phyloP scores from a whole-genome alignment of 1,140 invertebrate genomes.

The Oedothorax gibbosus region DNA sequence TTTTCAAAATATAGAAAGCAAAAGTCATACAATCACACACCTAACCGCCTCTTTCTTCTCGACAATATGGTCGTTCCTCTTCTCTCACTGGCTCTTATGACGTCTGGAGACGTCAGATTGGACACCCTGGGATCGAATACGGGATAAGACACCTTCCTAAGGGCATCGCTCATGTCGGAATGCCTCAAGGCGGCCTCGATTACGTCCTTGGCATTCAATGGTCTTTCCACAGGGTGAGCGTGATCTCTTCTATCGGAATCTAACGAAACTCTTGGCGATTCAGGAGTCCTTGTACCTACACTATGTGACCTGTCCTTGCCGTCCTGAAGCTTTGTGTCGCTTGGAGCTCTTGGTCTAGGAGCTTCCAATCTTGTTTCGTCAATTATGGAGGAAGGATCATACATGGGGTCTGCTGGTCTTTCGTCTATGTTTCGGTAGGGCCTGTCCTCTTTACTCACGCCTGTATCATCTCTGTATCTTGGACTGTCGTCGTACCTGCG shows the following conservation, averaged over 20 bases:
- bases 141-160: slow-evolving; percentile 37
- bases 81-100: slow-evolving; percentile 36
- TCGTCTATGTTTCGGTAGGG: not conserved
- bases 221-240: not conserved
- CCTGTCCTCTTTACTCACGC: slow-evolving; percentile 7
- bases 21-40: too few species aligned
- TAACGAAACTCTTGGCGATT: not conserved
- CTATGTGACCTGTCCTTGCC: not conserved
- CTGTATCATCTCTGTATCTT: not conserved
- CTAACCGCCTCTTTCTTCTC: not conserved
- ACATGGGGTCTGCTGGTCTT: not conserved
- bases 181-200: slow-evolving; percentile 34
- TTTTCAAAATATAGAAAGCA: too few species aligned
- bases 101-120: slow-evolving; percentile 44
- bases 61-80: slow-evolving; percentile 42
- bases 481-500: not conserved
- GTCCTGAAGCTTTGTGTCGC: not conserved
- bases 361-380: too few species aligned
- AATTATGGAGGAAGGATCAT: not conserved
- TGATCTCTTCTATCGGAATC: not conserved
- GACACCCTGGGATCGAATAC: slow-evolving; percentile 27
- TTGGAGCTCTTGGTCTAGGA: not conserved
- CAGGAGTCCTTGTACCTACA: not conserved
- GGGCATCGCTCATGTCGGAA: not conserved
- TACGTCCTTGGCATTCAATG: slow-evolving; percentile 34